A percentile compares a stretch with the other conserved stretches of the same genome.
These are phyloP conservation scores for Panulirus ornatus DNA, from an alignment of 1,140 invertebrate genomes.

Conservation along the genomic window DNA sequence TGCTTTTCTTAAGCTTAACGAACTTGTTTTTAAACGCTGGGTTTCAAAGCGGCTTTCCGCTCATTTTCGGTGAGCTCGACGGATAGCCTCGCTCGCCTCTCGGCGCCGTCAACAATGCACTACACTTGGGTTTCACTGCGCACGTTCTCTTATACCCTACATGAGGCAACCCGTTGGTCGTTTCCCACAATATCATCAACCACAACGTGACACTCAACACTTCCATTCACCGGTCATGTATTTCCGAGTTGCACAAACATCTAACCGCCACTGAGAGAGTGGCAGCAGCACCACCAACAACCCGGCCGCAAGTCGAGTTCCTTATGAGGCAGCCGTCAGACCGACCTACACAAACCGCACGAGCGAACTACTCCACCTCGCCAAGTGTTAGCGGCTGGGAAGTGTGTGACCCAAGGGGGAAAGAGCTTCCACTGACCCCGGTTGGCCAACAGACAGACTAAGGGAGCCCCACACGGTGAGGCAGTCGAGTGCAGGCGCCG, in stretches of 20 bases:
- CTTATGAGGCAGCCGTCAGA: background rate
- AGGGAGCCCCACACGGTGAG: constrained; percentile 42
- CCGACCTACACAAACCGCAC: constrained; percentile 16
- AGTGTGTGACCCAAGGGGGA: constrained; percentile 55
- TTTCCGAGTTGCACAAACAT: constrained; percentile 36
- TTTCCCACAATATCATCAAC: constrained; percentile 3
- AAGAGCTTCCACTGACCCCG: constrained; percentile 48
- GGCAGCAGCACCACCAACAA: too few species aligned
- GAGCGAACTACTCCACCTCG: constrained; percentile 12
- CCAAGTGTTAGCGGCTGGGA: constrained; percentile 42
- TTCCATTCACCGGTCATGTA: constrained; percentile 20
- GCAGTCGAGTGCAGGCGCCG: constrained; percentile 52
- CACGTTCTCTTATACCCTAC: background rate
- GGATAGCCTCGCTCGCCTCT: background rate
- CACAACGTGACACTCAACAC: constrained; percentile 27
- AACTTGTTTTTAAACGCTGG: too few species aligned
- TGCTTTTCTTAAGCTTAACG: background rate
- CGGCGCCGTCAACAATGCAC: constrained; percentile 4
- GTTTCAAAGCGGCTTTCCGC: too few species aligned
- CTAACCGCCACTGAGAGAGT: background rate
- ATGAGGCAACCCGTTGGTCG: background rate
- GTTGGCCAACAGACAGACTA: constrained; percentile 52
- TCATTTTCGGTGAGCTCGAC: background rate
- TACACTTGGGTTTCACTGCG: constrained; percentile 7
- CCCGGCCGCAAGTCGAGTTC: background rate